A percentile compares a stretch with the other conserved stretches of the same genome.
These are phyloP conservation scores for Momotus momota DNA, from an alignment of 2,797 vertebrate species.

Conservation along the genomic window DNA sequence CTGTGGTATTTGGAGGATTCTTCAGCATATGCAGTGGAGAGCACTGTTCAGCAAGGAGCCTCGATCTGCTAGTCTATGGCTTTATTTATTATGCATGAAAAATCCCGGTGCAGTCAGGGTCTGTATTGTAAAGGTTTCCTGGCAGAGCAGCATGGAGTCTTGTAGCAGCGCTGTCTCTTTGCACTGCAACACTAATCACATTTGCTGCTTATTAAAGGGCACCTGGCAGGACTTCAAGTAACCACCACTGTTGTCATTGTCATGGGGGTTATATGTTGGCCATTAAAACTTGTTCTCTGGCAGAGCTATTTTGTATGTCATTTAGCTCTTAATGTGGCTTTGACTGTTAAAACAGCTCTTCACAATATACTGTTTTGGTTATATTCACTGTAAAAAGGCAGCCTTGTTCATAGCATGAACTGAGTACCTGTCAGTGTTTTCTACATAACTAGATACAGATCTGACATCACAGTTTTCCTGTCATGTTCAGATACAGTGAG, in stretches of 20 bases:
- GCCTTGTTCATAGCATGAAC: background rate
- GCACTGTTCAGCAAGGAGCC: conserved; percentile 59
- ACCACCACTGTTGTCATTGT: conserved; percentile 22
- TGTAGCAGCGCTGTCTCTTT: conserved; percentile 67
- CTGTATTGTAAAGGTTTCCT: conserved; percentile 64
- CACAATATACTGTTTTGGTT: background rate
- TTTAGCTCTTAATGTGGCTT: conserved; percentile 3
- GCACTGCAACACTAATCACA: conserved; percentile 58
- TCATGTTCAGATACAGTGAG: background rate
- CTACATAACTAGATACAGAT: background rate
- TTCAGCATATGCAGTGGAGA: background rate
- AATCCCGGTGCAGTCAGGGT: conserved; percentile 36
- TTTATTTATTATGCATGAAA: conserved; percentile 75
- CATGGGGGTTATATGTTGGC: background rate
- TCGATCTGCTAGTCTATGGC: background rate
- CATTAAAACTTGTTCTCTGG: background rate
- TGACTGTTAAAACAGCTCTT: conserved; percentile 3
- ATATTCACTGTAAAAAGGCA: background rate
- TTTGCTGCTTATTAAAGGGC: conserved; percentile 68
- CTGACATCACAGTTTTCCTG: background rate
- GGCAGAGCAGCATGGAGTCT: conserved; percentile 67
- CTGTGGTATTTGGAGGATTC: background rate
- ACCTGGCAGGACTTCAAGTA: conserved; percentile 64
- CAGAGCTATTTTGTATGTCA: background rate
- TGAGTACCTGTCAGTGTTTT: background rate